Conservation (phyloP, 2,888 invertebrate genomes). For the Mantis religiosa region DNA sequence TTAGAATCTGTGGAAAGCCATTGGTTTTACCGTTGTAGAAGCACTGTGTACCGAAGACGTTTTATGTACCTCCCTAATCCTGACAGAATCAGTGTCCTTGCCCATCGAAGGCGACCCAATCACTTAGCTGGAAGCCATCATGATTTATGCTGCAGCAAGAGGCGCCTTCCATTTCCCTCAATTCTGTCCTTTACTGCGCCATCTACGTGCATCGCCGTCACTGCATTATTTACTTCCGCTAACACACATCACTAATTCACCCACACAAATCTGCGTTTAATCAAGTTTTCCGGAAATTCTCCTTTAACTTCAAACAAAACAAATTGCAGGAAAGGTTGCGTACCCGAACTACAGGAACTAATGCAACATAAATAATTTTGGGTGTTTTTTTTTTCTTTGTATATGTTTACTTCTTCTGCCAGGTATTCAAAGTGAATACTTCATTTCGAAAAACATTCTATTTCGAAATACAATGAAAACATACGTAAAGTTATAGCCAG, state of each 20-base stretch:
- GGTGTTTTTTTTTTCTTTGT: too few species aligned
- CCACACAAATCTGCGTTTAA: neutral
- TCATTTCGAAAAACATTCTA: too few species aligned
- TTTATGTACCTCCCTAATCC: neutral
- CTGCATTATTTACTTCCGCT: neutral
- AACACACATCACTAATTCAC: neutral
- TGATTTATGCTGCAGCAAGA: neutral
- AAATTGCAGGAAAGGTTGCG: too few species aligned
- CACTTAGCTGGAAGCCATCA: neutral
- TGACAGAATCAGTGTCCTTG: neutral
- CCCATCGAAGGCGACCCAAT: neutral
- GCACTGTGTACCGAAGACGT: neutral
- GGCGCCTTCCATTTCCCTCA: neutral
- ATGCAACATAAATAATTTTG: too few species aligned
- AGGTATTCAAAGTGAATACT: too few species aligned
- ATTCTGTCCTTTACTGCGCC: neutral
- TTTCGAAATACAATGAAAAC: too few species aligned
- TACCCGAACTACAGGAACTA: too few species aligned
- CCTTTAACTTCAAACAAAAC: too few species aligned
- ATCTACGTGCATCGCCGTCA: neutral
- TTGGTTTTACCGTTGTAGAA: too few species aligned
- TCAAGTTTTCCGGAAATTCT: neutral
- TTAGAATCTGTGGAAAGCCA: too few species aligned
- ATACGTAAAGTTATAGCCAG: too few species aligned
- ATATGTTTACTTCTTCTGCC: too few species aligned